phyloP scores from a whole-genome alignment of 1,140 invertebrate genomes.

The Heliconius hermathena region DNA sequence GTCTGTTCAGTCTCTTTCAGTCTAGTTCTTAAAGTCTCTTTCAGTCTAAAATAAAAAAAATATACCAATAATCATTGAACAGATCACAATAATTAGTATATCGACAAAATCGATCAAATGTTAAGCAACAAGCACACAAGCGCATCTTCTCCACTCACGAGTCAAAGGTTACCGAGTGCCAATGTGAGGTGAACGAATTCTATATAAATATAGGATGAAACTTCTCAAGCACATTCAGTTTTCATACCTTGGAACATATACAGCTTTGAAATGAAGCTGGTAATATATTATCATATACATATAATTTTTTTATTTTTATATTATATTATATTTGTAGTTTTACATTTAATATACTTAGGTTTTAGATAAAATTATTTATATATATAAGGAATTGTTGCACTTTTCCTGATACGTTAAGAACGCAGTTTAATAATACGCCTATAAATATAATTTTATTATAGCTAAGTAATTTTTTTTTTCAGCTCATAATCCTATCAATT shows the following conservation, averaged over 20 bases:
- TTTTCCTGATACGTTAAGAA: no score
- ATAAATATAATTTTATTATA: no score
- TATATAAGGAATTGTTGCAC: no score
- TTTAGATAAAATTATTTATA: no score
- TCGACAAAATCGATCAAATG: constrained; percentile 64
- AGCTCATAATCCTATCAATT: constrained; percentile 68
- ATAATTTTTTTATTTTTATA: constrained; percentile 11
- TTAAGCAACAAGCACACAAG: constrained; percentile 62
- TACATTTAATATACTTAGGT: no score
- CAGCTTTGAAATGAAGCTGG: constrained; percentile 76
- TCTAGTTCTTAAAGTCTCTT: no score
- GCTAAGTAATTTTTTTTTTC: constrained; percentile 47
- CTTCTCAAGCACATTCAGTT: constrained; percentile 57
- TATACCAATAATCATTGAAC: constrained; percentile 4
- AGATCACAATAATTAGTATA: constrained; percentile 68
- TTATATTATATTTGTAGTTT: neutral
- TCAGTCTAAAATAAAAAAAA: neutral
- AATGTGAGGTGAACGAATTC: constrained; percentile 72
- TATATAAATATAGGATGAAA: constrained; percentile 76
- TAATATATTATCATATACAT: constrained; percentile 43
- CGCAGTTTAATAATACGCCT: no score
- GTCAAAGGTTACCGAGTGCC: constrained; percentile 72
- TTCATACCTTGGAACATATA: constrained; percentile 53
- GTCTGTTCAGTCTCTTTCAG: no score
- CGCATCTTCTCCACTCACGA: constrained; percentile 48